Base-by-base conservation (phyloP, 2,888 invertebrate species). In the Ophraella communa region DNA sequence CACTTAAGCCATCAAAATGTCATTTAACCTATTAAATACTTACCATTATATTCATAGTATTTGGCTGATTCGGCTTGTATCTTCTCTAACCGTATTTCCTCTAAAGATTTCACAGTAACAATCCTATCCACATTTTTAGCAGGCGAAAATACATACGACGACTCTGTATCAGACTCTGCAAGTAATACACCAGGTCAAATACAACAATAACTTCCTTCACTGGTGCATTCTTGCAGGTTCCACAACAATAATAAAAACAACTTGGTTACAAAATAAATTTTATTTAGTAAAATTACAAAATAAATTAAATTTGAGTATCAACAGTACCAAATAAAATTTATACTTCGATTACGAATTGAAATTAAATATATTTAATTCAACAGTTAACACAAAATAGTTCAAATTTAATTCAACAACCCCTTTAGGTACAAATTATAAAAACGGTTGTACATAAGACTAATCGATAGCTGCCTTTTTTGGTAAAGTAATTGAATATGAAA, bases 81-180 rank as follows among this genome's bases (percentile, higher is more conserved):
- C 74, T 85, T 85, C 82, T 90, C 90, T 56, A 91, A 83, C 49
- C 88, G 85, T 68, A 89, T 85, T 72, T 91, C 87, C 79, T 91
- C 91, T 77, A 89, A 85, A 0, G 89, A 88, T 83, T 90, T 89
- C 67, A 86, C 82, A 69, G 83, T 79, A 45, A 81, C 82, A 21
- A 75, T 71, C 30, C 83, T 82, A 76, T 85, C 85, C 64, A 47
- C 82, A 80, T 74, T 73, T 81, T 85, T 85, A 66, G 77, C 77
- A 66, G 89, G 89, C 70, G 88, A 87, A 62, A 84, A 83, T 33
- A 89, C 87, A 23, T 89, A 87, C 73, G 85, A 86, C 80, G 90
- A 89, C 85, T 91, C 91, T 81, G 86, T 89, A 85, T 91, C 91
- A 77, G 91, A 91, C 83, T 91, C 91, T 91, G 89, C 86, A 90